Conservation (phyloP, 2,113 vertebrate species). For the Propithecus coquereli region DNA sequence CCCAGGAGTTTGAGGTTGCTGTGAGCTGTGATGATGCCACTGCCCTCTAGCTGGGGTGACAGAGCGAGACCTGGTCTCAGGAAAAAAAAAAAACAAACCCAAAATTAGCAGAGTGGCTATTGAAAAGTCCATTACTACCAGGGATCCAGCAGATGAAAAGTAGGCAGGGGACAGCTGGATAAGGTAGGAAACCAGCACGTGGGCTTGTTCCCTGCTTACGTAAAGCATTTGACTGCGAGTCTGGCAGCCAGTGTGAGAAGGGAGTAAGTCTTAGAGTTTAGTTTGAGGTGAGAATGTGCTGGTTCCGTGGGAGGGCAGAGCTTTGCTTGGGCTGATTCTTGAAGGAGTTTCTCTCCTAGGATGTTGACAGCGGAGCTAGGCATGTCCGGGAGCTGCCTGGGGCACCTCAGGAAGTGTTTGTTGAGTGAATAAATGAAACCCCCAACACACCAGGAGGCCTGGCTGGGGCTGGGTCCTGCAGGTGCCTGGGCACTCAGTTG, state of each 20-base stretch:
- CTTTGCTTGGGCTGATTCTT: background rate
- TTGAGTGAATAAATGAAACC: background rate
- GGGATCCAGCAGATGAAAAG: background rate
- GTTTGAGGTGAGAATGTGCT: accelerated
- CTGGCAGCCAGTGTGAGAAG: background rate
- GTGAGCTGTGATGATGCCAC: too few relatives aligned
- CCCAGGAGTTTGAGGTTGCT: too few relatives aligned
- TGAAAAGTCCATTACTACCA: too few relatives aligned
- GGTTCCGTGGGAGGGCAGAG: background rate
- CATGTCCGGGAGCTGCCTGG: background rate
- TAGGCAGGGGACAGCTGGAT: background rate
- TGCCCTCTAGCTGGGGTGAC: too few relatives aligned
- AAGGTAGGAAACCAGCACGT: background rate
- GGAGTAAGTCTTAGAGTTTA: background rate
- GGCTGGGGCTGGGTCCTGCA: background rate
- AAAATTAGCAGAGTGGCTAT: accelerated
- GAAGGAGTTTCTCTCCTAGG: background rate
- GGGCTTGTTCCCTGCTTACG: background rate
- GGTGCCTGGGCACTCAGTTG: background rate
- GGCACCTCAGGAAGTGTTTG: background rate
- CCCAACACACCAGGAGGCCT: accelerated
- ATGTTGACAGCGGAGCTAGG: too few relatives aligned
- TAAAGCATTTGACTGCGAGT: background rate
- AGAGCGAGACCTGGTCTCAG: too few relatives aligned
- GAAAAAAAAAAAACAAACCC: too few relatives aligned